phyloP scores from a whole-genome alignment of 2,888 invertebrate species.

The Lithophane ornitopus region DNA sequence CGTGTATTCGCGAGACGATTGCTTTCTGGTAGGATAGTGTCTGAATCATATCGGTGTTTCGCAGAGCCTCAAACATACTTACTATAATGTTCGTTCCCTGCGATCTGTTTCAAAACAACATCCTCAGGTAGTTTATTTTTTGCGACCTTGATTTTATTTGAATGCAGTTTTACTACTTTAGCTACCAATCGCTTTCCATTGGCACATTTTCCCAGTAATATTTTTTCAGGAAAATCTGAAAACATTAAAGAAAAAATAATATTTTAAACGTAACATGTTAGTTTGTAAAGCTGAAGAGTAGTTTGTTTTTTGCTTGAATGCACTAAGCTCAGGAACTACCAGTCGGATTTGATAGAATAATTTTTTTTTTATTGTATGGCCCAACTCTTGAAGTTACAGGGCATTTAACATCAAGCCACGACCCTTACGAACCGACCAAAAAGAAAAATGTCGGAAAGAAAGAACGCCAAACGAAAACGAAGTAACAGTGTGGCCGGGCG shows the following conservation, averaged over 20 bases:
- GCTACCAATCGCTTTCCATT: slow-evolving; percentile 83
- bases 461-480: no score
- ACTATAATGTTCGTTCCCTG: slow-evolving; percentile 46
- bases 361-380: no score
- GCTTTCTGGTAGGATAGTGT: not conserved
- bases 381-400: no score
- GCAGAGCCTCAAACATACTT: slow-evolving; percentile 20
- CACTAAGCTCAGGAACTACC: no score
- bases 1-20: not conserved
- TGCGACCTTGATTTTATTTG: slow-evolving; percentile 26
- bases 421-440: no score
- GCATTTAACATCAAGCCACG: no score
- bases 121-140: slow-evolving; percentile 26
- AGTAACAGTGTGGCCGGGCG: no score
- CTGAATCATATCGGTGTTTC: not conserved
- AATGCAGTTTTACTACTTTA: slow-evolving; percentile 73
- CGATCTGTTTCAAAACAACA: slow-evolving; percentile 38
- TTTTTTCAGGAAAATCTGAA: slow-evolving; percentile 85
- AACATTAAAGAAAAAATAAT: slow-evolving; percentile 34
- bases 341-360: no score
- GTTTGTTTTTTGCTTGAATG: no score
- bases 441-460: no score
- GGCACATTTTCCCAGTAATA: slow-evolving; percentile 81
- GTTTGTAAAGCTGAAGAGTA: no score
- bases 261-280: not conserved